phyloP scores from a whole-genome alignment of 1,140 invertebrate species.

The Thalassaphorura encarpata region DNA sequence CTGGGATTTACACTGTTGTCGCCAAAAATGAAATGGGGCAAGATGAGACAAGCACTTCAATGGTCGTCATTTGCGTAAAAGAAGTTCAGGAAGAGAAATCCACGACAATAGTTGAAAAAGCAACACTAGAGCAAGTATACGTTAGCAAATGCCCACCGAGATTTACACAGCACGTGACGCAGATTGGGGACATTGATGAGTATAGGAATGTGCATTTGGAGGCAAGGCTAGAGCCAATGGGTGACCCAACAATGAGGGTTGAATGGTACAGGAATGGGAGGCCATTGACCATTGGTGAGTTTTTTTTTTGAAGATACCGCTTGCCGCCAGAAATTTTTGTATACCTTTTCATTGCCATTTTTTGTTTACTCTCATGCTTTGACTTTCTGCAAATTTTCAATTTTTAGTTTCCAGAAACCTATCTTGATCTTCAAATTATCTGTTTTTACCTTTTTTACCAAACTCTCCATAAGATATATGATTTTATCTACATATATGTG shows the following conservation, averaged over 20 bases:
- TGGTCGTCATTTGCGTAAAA: conserved; percentile 49
- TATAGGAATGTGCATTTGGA: conserved; percentile 77
- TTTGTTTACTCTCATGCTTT: no score
- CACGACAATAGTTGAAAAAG: conserved; percentile 6
- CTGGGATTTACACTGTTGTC: conserved; percentile 75
- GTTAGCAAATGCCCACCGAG: conserved; percentile 71
- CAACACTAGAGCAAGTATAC: background rate
- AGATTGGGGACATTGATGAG: conserved; percentile 59
- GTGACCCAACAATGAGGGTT: conserved; percentile 88
- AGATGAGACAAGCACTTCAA: conserved; percentile 64
- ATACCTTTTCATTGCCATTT: no score
- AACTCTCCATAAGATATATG: no score
- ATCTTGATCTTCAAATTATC: no score
- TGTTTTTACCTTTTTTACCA: no score
- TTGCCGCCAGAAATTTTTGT: no score
- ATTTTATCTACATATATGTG: no score
- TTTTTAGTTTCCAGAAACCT: no score
- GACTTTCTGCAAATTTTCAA: no score
- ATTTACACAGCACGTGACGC: conserved; percentile 68
- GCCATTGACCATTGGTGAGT: no score
- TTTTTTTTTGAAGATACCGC: no score
- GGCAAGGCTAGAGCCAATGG: conserved; percentile 78
- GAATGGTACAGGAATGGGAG: conserved; percentile 93
- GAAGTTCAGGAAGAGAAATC: background rate
- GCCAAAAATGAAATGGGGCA: conserved; percentile 79